Conservation (phyloP, 2,797 vertebrate species). For the Triplophysa yarkandensis region DNA sequence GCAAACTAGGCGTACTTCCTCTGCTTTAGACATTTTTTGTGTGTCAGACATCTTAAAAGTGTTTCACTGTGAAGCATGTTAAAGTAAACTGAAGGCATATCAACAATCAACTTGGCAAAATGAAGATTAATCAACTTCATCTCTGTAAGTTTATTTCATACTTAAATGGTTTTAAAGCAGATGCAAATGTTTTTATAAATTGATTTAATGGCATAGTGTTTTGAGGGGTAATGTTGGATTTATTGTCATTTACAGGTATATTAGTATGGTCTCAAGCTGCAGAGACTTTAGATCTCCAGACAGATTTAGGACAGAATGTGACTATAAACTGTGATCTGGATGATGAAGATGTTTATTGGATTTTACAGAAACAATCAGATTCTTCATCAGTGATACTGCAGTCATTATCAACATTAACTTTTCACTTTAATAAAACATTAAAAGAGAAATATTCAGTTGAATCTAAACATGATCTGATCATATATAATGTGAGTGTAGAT, state of each 20-base stretch:
- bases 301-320: slow-evolving; percentile 39
- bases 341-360: neutral
- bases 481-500: slow-evolving; percentile 33
- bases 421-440: no score
- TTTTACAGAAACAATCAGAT: no score
- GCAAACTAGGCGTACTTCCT: neutral
- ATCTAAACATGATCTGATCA: slow-evolving; percentile 30
- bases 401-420: no score
- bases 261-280: slow-evolving; percentile 2
- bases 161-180: no score
- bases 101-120: neutral
- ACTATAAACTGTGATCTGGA: slow-evolving; percentile 31
- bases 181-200: no score
- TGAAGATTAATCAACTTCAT: neutral
- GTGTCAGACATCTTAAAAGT: neutral
- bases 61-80: neutral
- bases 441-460: slow-evolving; percentile 21
- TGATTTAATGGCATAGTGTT: no score
- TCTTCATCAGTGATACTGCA: no score
- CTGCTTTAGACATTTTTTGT: neutral
- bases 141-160: neutral
- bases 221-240: neutral
- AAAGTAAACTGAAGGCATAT: neutral
- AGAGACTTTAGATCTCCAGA: slow-evolving; percentile 16
- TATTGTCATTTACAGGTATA: neutral